Evolutionary conservation across 2,797 vertebrate genomes (phyloP), one percentile per base, ranked within the genome.

Genomic region (Tragopan temminckii): DNA sequence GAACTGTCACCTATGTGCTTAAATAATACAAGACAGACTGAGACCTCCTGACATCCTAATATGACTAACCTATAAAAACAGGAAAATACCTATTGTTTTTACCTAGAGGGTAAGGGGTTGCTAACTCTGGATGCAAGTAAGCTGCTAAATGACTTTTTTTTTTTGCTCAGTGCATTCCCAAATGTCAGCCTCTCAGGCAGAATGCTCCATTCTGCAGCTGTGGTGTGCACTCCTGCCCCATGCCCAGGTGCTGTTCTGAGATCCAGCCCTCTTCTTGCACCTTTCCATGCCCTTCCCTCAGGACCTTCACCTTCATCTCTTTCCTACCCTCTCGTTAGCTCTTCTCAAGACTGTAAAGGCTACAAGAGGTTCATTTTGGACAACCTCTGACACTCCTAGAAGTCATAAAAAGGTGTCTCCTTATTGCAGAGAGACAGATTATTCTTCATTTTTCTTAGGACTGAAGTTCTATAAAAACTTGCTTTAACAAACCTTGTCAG

Each of bases 401-500:
- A 81, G 75, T 23, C 88, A 43, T 69, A 67, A 95, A 71, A 88
- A 93, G 92, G 90, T 57, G 85, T 35, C 83, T 93, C 66, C 71
- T 80, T 96, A 95, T 78, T 94, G 91, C 89, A 91, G 81, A 91
- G 70, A 84, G 63, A 53, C 53, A 82, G 82, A 82, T 94, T 82
- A 93, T 94, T 64, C 78, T 84, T 93, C 61, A n/a, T 64, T 95
- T 95, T 96, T 91, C 75, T 89, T 72, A 94, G 89, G 93, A 90
- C 89, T 96, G 88, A 81, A 95, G 58, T 95, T 96, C 90, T 80
- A 43, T 35, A 96, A 96, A 89, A 62, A 89, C 45, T 93, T 68
- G 69, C 88, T 97, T 67, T 96, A 94, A 93, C 80, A 71, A 57
- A 95, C 87, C 91, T 95, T 94, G 84, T 93, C 91, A 96, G 50